Base-by-base conservation (phyloP, 2,888 invertebrate species). In the Bombyx huttoni region DNA sequence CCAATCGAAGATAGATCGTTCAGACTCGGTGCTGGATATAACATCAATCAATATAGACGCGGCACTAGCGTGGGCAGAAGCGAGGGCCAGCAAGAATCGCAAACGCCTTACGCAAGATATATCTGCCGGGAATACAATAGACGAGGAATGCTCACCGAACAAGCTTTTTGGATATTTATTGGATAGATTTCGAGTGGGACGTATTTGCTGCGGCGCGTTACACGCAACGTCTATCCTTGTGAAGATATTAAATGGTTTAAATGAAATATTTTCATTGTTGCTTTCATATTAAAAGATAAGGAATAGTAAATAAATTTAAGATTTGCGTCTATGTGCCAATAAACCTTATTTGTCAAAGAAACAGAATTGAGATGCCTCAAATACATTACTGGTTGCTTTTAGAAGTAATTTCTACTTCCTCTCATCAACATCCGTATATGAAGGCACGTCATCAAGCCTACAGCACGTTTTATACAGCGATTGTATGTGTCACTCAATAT, bases 101-200 rank as follows among this genome's bases (percentile, higher is more conserved):
- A 75, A 73, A 74, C 73, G 71, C 70, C 78, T 83, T 81, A 79
- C 81, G 82, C 75, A 81, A 87, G 86, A 87, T 86, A 83, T 85
- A 86, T 85, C 85, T 78, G 76, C 75, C 70, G 66, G 70, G 73
- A 76, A 81, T 73, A 85, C 87, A 87, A 87, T 86, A 80, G 85
- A 74, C 76, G 77, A 71, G 78, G 79, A 81, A 84, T 85, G 75
- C 75, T 78, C 63, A 73, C 75, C 75, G 78, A 82, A 87, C 87
- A 86, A 82, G 86, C 81, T 83, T 87, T 87, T 87, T 81, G 87
- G 87, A 81, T 83, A 87, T 87, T 87, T 87, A 87, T 86, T 84
- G 79, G 83, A 84, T 84, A 82, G 84, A 78, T 84, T 81, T 78
- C 78, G 84, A 81, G 87, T 87, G 83, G 87, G 87, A 79, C 75